Evolutionary conservation across 2,888 invertebrate species (phyloP).

Genomic region (Oscheius sp.): DNA sequence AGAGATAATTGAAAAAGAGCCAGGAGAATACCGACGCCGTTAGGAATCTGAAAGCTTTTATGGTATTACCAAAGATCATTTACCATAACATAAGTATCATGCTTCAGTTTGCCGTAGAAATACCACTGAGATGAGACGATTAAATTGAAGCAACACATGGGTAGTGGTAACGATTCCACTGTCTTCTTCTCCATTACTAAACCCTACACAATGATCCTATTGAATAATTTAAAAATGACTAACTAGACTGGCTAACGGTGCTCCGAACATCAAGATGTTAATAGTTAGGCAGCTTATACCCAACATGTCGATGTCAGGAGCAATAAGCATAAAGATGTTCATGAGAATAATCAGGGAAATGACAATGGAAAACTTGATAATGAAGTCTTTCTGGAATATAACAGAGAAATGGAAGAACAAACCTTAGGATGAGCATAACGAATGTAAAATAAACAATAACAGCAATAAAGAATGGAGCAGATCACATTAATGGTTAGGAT

Average conservation of each 20-base stretch:
- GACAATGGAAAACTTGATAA: conserved; percentile 59
- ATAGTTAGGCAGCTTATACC: conserved; percentile 79
- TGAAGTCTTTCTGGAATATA: conserved; percentile 48
- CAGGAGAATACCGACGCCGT: conserved; percentile 81
- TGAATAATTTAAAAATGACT: conserved; percentile 51
- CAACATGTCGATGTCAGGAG: conserved; percentile 74
- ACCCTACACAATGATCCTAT: conserved; percentile 74
- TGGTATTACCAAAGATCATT: conserved; percentile 44
- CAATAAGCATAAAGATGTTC: conserved; percentile 71
- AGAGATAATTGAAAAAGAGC: conserved; percentile 80
- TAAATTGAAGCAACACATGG: conserved; percentile 84
- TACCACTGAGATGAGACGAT: conserved; percentile 84
- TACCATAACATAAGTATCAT: conserved; percentile 82
- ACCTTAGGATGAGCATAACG: conserved; percentile 81
- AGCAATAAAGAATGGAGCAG: conserved; percentile 79
- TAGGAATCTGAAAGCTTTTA: conserved; percentile 78
- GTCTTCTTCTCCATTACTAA: conserved; percentile 80
- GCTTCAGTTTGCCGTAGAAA: conserved; percentile 81
- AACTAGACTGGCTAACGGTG: conserved; percentile 82
- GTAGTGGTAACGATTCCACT: conserved; percentile 80
- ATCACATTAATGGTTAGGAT: conserved; percentile 82
- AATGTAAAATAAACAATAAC: conserved; percentile 80
- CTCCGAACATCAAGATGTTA: conserved; percentile 83
- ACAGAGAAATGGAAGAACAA: too few relatives aligned
- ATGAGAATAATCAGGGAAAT: conserved; percentile 73